Evolutionary conservation across 1,140 invertebrate genomes (phyloP).

Genomic region (Platyscapa corneri): DNA sequence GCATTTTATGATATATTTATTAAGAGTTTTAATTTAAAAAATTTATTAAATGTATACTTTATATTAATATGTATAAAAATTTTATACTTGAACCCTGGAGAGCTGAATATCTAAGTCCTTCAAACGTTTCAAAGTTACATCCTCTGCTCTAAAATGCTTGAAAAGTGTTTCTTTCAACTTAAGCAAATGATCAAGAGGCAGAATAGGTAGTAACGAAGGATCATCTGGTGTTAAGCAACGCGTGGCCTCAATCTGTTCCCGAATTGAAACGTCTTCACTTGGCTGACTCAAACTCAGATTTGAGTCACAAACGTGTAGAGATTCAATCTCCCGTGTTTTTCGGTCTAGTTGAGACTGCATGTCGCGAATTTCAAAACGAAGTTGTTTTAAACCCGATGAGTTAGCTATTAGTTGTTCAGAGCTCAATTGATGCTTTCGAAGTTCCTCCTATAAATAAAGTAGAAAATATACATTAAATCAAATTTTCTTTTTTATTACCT

Average conservation of each 20-base stretch:
- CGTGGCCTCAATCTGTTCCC: constrained; percentile 76
- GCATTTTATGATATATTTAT: too few species aligned
- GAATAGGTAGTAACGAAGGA: constrained; percentile 64
- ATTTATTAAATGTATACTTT: too few species aligned
- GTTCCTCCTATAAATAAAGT: constrained; percentile 71
- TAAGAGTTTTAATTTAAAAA: too few species aligned
- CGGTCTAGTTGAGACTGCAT: constrained; percentile 78
- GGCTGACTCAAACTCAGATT: constrained; percentile 79
- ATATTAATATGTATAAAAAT: background rate
- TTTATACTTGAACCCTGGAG: constrained; percentile 50
- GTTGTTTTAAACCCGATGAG: constrained; percentile 74
- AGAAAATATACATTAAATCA: background rate
- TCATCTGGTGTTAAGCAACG: constrained; percentile 71
- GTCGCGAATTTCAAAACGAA: constrained; percentile 76
- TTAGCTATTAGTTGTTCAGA: constrained; percentile 76
- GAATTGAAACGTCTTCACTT: constrained; percentile 85
- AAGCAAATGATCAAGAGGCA: constrained; percentile 76
- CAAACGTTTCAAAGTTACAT: constrained; percentile 83
- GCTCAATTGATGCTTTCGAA: constrained; percentile 76
- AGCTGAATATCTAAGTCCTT: constrained; percentile 85
- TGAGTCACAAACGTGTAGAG: constrained; percentile 77
- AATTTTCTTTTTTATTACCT: background rate
- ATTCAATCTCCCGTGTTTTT: constrained; percentile 82
- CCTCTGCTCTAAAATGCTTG: constrained; percentile 81
- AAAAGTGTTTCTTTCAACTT: constrained; percentile 81